Conservation (phyloP, 2,888 invertebrate species). For the Macrophya annulata region DNA sequence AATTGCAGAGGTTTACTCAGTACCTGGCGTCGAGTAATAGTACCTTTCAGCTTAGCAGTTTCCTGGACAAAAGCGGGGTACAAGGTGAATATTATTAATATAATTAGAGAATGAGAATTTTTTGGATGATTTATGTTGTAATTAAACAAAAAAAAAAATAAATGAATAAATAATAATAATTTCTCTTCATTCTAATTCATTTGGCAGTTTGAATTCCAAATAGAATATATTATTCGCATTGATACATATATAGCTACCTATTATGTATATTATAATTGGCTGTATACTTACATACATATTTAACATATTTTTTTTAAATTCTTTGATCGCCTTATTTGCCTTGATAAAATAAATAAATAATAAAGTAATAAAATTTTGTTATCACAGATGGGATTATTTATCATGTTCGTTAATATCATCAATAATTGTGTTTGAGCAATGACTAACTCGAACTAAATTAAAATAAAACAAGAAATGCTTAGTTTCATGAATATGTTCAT, state of each 20-base stretch:
- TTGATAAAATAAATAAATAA: no score
- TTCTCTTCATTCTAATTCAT: not conserved
- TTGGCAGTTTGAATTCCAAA: not conserved
- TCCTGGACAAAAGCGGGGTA: slow-evolving; percentile 98
- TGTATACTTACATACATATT: no score
- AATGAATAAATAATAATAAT: not conserved
- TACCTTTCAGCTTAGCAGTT: slow-evolving; percentile 98
- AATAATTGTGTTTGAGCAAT: not conserved
- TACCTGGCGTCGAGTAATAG: slow-evolving; percentile 99
- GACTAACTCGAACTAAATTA: not conserved
- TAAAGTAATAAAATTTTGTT: no score
- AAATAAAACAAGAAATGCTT: not conserved
- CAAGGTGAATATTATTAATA: slow-evolving; percentile 89
- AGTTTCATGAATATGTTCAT: slow-evolving; percentile 59
- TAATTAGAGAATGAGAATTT: not conserved
- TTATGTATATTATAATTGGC: not conserved
- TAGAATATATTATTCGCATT: not conserved
- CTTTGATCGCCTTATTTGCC: no score
- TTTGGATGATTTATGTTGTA: not conserved
- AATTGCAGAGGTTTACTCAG: slow-evolving; percentile 97
- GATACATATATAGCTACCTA: not conserved
- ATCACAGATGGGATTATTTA: no score
- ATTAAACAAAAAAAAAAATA: no score
- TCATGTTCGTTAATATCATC: not conserved
- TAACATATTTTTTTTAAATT: no score